Evolutionary conservation across 2,113 vertebrate species (phyloP), one percentile per base, ranked within the genome.

Genomic region (Irena cyanogastra): DNA sequence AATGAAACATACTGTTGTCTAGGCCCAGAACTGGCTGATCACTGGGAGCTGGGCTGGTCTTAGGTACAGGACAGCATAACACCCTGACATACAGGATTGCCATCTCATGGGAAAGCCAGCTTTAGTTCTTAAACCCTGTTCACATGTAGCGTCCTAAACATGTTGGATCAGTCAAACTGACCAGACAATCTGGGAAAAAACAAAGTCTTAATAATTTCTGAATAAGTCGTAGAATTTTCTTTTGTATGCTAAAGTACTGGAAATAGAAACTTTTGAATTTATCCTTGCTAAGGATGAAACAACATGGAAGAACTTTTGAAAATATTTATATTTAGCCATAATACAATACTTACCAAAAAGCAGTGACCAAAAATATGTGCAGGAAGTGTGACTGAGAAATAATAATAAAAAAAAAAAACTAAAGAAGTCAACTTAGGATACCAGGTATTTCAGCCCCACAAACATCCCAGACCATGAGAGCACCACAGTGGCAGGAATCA

Each of bases 401-500:
- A 19, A 10, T 85, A 93, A 85, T 21, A 19, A 10, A 61, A 84
- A 79, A 79, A 57, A 68, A 19, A 3, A 57, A 37, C 18, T 53
- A 9, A 47, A 65, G 54, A 28, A 49, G 12, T 61, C 49, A 77
- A 81, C 13, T 30, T 20, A 45, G 26, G 30, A 54, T 13, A 60
- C 2, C 4, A 39, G 4, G 3, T 68, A 44, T 56, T 90, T 53
- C 69, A 87, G 24, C 6, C 16, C 24, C 15, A 16, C 1, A 5
- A 39, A 53, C 10, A 52, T 77, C 37, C 6, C 10, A 69, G 68
- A 21, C n/a, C n/a, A 18, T 0, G 1, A 31, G 1, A 59, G 11
- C 27, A 63, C 31, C 12, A 23, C 2, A 1, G 6, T 0, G 0
- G 16, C 27, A 54, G 33, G 27, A 3, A 19, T 49, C 13, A 5